Conservation (phyloP, 2,888 invertebrate genomes). For the Cephus runcator region DNA sequence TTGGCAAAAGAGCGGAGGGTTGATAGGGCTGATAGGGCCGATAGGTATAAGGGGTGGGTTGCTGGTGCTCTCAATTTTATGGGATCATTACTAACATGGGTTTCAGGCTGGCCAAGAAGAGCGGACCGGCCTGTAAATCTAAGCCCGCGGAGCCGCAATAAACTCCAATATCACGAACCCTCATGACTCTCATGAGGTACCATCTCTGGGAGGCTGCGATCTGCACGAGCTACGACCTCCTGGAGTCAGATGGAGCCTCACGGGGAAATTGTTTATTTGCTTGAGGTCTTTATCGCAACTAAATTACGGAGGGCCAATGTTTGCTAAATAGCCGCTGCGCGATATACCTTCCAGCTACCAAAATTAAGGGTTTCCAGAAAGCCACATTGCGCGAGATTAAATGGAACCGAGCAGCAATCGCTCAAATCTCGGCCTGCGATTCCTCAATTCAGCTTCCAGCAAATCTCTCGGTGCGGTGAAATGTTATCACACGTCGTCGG, state of each 20-base stretch:
- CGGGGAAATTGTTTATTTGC: slow-evolving; percentile 21
- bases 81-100: slow-evolving; percentile 24
- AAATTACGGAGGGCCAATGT: slow-evolving; percentile 18
- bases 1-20: neutral
- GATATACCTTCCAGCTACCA: neutral
- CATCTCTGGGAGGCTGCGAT: neutral
- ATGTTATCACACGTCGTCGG: too few relatives aligned
- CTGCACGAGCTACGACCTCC: neutral
- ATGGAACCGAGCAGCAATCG: too few relatives aligned
- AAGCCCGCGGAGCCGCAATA: slow-evolving; percentile 20
- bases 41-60: neutral
- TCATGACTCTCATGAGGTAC: slow-evolving; percentile 16
- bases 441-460: too few relatives aligned
- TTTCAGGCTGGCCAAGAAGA: slow-evolving; percentile 10
- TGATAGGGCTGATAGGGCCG: too few relatives aligned
- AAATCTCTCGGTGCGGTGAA: too few relatives aligned
- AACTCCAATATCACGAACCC: slow-evolving; percentile 26
- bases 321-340: slow-evolving; percentile 8
- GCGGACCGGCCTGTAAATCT: slow-evolving; percentile 16
- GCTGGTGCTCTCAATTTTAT: slow-evolving; percentile 16
- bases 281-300: slow-evolving; percentile 9
- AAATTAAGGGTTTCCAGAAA: too few relatives aligned
- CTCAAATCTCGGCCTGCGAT: too few relatives aligned
- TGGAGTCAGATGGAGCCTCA: neutral
- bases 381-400: too few relatives aligned